Conservation (phyloP, 2,113 vertebrate species). For the Malurus cyaneus region DNA sequence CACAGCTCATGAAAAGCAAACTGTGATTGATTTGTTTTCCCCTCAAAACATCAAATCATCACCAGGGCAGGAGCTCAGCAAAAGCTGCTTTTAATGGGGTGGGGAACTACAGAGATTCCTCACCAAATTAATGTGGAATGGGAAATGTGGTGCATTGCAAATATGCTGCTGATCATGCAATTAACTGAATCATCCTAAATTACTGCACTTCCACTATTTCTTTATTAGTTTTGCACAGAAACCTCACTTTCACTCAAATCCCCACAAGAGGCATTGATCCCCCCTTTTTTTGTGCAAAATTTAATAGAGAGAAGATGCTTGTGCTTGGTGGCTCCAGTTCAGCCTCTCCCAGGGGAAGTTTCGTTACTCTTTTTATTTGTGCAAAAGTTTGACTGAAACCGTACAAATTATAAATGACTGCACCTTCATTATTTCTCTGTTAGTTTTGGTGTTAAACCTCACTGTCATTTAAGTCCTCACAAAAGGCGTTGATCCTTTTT, state of each 20-base stretch:
- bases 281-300: not conserved
- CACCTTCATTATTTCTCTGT: not conserved
- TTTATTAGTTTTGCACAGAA: not conserved
- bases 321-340: too few species aligned
- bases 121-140: not conserved
- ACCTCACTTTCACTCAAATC: not conserved
- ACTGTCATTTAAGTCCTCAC: not conserved
- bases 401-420: not conserved
- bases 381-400: too few species aligned
- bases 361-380: too few species aligned
- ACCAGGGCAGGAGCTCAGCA: not conserved
- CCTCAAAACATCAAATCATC: not conserved
- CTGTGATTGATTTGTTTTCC: slow-evolving; percentile 46
- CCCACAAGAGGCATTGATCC: not conserved
- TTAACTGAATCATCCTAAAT: not conserved
- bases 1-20: slow-evolving; percentile 1
- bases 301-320: too few species aligned
- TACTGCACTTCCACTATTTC: not conserved
- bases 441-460: not conserved
- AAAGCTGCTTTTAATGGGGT: not conserved
- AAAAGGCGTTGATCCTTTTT: not conserved
- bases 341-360: too few species aligned
- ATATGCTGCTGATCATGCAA: not conserved
- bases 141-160: not conserved
- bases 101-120: not conserved